A percentile compares a stretch with the other conserved stretches of the same genome.
Conservation (phyloP, 2,113 vertebrate species). For the Oxygymnocypris stewartii region DNA sequence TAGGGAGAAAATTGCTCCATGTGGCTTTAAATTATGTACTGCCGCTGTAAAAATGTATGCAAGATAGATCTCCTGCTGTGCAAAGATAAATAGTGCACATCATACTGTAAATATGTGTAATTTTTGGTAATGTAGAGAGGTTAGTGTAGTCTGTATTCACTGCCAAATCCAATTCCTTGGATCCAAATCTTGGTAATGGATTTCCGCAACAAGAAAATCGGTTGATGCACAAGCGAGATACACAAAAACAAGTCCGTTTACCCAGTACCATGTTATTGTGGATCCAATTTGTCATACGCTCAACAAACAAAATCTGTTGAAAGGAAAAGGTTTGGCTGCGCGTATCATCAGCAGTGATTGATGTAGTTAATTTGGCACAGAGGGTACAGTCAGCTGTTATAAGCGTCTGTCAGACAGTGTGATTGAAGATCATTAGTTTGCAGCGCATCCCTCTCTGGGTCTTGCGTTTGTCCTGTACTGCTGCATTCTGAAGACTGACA, state of each 20-base stretch:
- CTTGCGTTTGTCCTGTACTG: slow-evolving; percentile 25
- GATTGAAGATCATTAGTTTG: slow-evolving; percentile 49
- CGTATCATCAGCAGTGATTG: slow-evolving; percentile 44
- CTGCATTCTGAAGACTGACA: slow-evolving; percentile 25
- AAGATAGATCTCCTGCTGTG: not conserved
- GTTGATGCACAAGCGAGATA: slow-evolving; percentile 1
- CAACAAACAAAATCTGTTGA: slow-evolving; percentile 33
- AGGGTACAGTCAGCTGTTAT: slow-evolving; percentile 45
- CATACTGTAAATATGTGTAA: not conserved
- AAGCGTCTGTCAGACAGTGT: slow-evolving; percentile 41
- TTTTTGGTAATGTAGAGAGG: not conserved
- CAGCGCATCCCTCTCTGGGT: slow-evolving; percentile 39
- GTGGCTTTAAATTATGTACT: not conserved
- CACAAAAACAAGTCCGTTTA: not conserved
- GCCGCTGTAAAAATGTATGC: not conserved
- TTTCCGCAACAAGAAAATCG: slow-evolving; percentile 19
- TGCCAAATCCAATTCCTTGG: slow-evolving; percentile 6
- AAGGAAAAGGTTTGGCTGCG: slow-evolving; percentile 32
- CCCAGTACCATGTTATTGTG: slow-evolving; percentile 15
- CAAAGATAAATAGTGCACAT: not conserved
- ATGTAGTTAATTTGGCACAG: slow-evolving; percentile 48
- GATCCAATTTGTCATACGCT: slow-evolving; percentile 34
- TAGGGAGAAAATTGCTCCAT: not conserved
- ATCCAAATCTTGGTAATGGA: slow-evolving; percentile 27
- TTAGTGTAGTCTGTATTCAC: not conserved